Conservation (phyloP, 2,888 invertebrate species). For the Rhaphigaster nebulosa region DNA sequence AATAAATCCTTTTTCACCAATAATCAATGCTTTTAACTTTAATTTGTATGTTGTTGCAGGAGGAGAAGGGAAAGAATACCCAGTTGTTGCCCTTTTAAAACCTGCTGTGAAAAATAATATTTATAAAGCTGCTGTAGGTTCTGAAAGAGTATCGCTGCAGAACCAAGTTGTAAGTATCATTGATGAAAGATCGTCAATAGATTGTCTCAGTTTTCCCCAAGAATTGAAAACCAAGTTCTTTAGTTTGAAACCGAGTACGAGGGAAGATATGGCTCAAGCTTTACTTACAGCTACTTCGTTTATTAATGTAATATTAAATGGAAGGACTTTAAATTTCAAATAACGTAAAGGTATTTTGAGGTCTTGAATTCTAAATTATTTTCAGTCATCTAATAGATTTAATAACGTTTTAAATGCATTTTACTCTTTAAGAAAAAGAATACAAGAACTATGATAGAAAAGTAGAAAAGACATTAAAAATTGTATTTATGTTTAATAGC, state of each 20-base stretch:
- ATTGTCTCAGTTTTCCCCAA: constrained; percentile 23
- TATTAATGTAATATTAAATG: constrained; percentile 51
- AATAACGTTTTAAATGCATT: neutral
- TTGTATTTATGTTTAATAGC: neutral
- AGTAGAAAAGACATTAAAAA: neutral
- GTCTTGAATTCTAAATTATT: neutral
- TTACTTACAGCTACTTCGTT: constrained; percentile 45
- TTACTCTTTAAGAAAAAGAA: neutral
- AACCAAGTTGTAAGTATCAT: constrained; percentile 58
- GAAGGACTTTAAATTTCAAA: constrained; percentile 14
- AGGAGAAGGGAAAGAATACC: neutral
- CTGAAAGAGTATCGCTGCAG: constrained; percentile 61
- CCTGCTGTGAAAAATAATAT: constrained; percentile 36
- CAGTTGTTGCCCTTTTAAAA: constrained; percentile 41
- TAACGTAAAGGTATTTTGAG: neutral
- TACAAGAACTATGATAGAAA: neutral
- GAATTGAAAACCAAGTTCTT: constrained; percentile 47
- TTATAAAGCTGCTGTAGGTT: constrained; percentile 60
- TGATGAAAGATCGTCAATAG: constrained; percentile 45
- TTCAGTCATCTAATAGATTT: neutral
- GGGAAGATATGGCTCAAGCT: constrained; percentile 50
- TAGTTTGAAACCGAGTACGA: neutral
- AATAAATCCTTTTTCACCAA: neutral
- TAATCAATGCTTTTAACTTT: neutral
- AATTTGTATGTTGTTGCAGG: constrained; percentile 30